Evolutionary conservation across 92 coral and sea anemone species (phyloP), one percentile per base, ranked within the genome.

Genomic region (Epizoanthus fatuus): DNA sequence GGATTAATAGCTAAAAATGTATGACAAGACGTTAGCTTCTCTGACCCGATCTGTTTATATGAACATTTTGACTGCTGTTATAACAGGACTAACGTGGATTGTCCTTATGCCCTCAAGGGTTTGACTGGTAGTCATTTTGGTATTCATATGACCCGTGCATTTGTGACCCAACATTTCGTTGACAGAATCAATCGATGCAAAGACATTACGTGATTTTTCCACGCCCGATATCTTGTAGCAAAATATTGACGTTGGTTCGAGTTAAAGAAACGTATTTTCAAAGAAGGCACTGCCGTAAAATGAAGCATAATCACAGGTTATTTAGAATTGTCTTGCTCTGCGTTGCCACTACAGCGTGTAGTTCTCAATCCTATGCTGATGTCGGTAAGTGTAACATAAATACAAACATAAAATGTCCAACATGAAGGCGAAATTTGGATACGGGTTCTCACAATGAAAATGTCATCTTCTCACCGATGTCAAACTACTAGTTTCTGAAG

Each of bases 101-200:
- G 63, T 22, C 58, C 68, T 39, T 77, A 40, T 69, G 82, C 70
- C 47, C 63, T 40, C 5, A 19, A 55, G 25, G 45, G 20, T 6
- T 76, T 17, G 15, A 22, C 82, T 60, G 82, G 82, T 77, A 62
- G 69, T 60, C 82, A 63, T 76, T 59, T 6, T 38, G 20, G 39
- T 59, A n/a, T 22, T 16, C 82, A 77, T 38, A 44, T 77, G 82
- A 77, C 82, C 82, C 82, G 58, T 77, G 69, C 2, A 13, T 77
- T 37, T 60, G 69, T 6, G 82, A 77, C 13, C 82, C 82, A 77
- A 39, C 82, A 42, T 11, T 19, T 75, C 17, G 22, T 55, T 75
- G 81, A 75, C 81, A 75, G 81, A 44, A 54, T 29, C 82, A 77
- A 77, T 77, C 62, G 82, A 77, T 77, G 40, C 57, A 75, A 77